phyloP scores from a whole-genome alignment of 2,888 invertebrate species.

The Carabus problematicus region DNA sequence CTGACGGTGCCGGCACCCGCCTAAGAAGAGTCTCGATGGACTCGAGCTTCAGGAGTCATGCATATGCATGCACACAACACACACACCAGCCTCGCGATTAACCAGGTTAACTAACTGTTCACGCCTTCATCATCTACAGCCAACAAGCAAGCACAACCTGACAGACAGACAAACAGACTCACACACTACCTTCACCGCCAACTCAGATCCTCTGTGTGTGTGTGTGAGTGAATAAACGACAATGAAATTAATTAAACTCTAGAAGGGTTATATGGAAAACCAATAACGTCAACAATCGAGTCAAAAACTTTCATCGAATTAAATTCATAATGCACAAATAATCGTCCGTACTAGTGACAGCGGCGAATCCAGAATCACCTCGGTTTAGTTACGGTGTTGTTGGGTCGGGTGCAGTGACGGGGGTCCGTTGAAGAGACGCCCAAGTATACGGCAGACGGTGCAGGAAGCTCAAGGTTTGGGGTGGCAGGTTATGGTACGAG shows the following conservation, averaged over 20 bases:
- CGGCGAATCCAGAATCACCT: not conserved
- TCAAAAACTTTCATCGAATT: slow-evolving; percentile 33
- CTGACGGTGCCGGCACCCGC: not conserved
- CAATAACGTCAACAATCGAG: slow-evolving; percentile 27
- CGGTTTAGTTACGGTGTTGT: slow-evolving; percentile 17
- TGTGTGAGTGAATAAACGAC: slow-evolving; percentile 17
- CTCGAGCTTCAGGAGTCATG: not conserved
- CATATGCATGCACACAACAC: not conserved
- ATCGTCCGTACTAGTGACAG: not conserved
- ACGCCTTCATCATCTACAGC: not conserved
- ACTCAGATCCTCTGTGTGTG: not conserved
- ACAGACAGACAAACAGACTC: not conserved
- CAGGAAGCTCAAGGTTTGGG: not conserved
- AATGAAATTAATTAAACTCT: slow-evolving; percentile 30
- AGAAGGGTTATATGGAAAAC: slow-evolving; percentile 31
- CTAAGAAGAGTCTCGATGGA: too few species aligned
- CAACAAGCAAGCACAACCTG: not conserved
- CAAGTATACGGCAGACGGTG: not conserved
- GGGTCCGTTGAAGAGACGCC: too few species aligned
- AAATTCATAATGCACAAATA: slow-evolving; percentile 27
- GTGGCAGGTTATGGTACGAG: not conserved
- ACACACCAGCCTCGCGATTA: not conserved
- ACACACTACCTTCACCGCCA: too few species aligned
- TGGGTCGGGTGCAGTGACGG: not conserved
- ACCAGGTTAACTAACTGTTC: not conserved